Conservation (phyloP, 2,888 invertebrate genomes). For the Trichopria drosophilae region DNA sequence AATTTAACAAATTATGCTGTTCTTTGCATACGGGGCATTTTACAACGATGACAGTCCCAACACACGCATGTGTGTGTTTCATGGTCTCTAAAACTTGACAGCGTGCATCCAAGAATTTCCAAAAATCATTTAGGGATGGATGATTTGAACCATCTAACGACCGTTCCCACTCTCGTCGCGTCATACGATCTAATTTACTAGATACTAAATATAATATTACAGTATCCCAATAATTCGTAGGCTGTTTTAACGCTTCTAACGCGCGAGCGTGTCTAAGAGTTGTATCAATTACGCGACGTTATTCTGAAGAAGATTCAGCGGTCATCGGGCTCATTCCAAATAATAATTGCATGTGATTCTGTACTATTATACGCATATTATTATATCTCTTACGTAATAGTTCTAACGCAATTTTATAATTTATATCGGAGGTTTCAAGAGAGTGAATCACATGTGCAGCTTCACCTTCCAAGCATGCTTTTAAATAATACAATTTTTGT, state of each 20-base stretch:
- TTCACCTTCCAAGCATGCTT: conserved; percentile 21
- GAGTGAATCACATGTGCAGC: conserved; percentile 23
- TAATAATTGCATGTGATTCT: conserved; percentile 24
- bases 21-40: conserved; percentile 12
- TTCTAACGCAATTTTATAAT: conserved; percentile 22
- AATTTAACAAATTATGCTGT: conserved; percentile 13
- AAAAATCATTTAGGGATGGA: conserved; percentile 8
- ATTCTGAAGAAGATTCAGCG: conserved; percentile 10
- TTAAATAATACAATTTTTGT: conserved; percentile 32
- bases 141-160: conserved; percentile 1
- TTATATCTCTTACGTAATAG: conserved; percentile 21
- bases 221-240: conserved; percentile 13
- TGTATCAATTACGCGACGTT: conserved; percentile 11
- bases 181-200: conserved; percentile 22
- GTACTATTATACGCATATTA: conserved; percentile 19
- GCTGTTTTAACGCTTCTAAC: conserved; percentile 11
- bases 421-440: conserved; percentile 21
- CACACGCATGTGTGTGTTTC: not conserved
- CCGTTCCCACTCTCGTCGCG: too few species aligned
- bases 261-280: conserved; percentile 16
- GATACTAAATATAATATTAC: conserved; percentile 14
- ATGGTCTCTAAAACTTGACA: conserved; percentile 11
- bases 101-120: conserved; percentile 9
- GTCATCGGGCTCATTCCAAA: conserved; percentile 12
- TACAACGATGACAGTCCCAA: not conserved